Percentiles rank a stretch among this genome's conserved stretches.
These are phyloP conservation scores for Cryptomyrus ogoouensis DNA, from an alignment of 2,113 vertebrate species.

Conservation along the genomic window DNA sequence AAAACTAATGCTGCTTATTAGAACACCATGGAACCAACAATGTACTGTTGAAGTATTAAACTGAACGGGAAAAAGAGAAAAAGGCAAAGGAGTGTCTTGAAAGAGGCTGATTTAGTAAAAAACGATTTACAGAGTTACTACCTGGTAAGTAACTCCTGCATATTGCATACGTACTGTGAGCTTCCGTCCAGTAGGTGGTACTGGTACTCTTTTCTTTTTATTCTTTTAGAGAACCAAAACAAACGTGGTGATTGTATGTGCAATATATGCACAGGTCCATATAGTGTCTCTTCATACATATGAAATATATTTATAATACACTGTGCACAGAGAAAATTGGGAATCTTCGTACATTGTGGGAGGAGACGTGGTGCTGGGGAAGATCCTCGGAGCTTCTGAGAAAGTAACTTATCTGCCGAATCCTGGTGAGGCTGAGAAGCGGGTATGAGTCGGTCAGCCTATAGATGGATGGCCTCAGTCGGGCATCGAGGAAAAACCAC, in stretches of 20 bases:
- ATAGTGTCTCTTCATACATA: not conserved
- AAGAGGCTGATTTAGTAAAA: not conserved
- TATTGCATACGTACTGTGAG: constrained; percentile 10
- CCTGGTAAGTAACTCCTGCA: not conserved
- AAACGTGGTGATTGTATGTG: too few species aligned
- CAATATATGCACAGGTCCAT: not conserved
- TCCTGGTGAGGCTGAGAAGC: not conserved
- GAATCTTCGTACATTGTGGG: not conserved
- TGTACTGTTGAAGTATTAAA: not conserved
- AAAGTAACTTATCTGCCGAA: not conserved
- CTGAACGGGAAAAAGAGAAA: not conserved
- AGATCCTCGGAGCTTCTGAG: not conserved
- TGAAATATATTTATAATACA: not conserved
- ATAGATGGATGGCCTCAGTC: not conserved
- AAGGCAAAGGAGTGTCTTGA: not conserved
- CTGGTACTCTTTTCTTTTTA: constrained; percentile 41
- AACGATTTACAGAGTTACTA: not conserved
- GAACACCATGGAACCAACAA: not conserved
- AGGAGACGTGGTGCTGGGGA: not conserved
- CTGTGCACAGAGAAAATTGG: not conserved
- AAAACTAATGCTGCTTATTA: not conserved
- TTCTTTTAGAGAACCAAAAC: not conserved
- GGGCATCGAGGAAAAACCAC: not conserved
- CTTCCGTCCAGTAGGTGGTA: constrained; percentile 46
- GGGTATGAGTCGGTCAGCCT: not conserved